These are phyloP conservation scores for Otolemur garnettii DNA, from an alignment of 2,113 vertebrate species.

Conservation along the genomic window DNA sequence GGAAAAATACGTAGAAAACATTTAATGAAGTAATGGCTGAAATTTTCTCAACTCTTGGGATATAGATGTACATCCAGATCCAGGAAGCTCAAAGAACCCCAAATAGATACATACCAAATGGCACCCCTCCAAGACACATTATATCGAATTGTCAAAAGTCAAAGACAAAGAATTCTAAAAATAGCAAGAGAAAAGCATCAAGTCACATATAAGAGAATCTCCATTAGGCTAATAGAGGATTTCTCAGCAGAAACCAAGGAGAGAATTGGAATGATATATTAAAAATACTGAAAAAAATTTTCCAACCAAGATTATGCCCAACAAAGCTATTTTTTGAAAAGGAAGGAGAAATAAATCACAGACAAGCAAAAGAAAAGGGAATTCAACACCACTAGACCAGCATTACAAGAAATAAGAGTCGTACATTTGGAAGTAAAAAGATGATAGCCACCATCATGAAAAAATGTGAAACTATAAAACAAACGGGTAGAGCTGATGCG, in stretches of 20 bases:
- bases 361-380: neutral
- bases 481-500: neutral
- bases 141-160: neutral
- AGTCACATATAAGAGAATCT: neutral
- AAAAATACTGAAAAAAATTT: neutral
- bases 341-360: neutral
- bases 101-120: neutral
- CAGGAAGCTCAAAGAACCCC: neutral
- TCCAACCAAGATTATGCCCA: neutral
- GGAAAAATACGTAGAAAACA: neutral
- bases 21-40: neutral
- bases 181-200: neutral
- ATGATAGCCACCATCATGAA: neutral
- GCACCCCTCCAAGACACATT: neutral
- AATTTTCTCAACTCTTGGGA: neutral
- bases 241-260: neutral
- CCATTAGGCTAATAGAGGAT: neutral
- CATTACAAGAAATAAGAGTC: neutral
- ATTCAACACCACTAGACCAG: neutral
- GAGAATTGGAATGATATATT: neutral
- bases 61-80: neutral
- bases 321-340: neutral
- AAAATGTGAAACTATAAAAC: neutral
- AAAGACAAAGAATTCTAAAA: neutral
- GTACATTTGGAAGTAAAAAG: neutral